These are phyloP conservation scores for Atherinosoma microstoma DNA, from an alignment of 2,797 vertebrate genomes.

Conservation along the genomic window DNA sequence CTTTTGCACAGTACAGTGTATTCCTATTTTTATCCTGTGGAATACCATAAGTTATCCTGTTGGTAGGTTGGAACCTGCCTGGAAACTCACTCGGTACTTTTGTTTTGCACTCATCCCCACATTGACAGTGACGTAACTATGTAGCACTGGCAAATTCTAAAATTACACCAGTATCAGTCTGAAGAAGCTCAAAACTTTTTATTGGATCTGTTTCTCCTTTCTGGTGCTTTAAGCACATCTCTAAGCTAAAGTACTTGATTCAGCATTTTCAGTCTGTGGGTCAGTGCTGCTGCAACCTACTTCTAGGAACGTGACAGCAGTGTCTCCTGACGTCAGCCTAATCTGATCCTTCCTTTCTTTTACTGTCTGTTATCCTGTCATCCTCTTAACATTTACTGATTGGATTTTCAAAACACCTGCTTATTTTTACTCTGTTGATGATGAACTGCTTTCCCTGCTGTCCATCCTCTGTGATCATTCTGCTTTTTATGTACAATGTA, in stretches of 20 bases:
- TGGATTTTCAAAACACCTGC: conserved; percentile 50
- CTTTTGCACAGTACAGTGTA: no score
- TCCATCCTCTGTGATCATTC: background rate
- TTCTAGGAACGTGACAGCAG: conserved; percentile 30
- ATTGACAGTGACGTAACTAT: no score
- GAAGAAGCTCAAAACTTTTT: conserved; percentile 2
- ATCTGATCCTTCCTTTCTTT: conserved; percentile 39
- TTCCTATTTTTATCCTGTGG: no score
- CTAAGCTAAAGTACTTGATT: conserved; percentile 31
- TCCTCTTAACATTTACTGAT: conserved; percentile 59
- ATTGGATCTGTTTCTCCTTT: conserved; percentile 41
- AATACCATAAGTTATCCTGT: no score
- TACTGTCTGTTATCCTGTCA: conserved; percentile 40
- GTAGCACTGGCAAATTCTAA: no score
- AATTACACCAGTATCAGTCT: no score
- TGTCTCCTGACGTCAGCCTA: conserved; percentile 33
- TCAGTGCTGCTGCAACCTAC: conserved; percentile 51
- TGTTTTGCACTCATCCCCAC: no score
- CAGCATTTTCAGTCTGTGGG: conserved; percentile 26
- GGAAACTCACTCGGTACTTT: no score
- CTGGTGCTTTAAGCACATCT: conserved; percentile 13
- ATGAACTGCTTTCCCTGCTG: conserved; percentile 11
- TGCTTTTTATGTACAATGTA: background rate
- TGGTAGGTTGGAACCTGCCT: no score
- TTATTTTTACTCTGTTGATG: conserved; percentile 26